Conservation (phyloP, 1,140 invertebrate genomes). For the Drosophila watanabei region DNA sequence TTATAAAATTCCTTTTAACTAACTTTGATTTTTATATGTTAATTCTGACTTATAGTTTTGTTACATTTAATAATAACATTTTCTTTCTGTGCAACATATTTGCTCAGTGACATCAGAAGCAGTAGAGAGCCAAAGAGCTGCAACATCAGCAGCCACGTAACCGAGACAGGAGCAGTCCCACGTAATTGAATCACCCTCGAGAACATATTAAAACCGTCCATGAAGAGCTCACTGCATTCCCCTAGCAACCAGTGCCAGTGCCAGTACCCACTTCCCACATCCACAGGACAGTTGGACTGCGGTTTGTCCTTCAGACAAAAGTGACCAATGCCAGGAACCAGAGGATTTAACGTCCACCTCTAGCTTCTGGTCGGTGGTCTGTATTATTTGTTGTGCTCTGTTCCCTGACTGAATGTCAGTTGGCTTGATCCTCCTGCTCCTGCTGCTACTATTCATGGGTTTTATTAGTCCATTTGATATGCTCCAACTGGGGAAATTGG, state of each 20-base stretch:
- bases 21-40: not conserved
- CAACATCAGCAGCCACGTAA: constrained; percentile 56
- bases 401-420: constrained; percentile 24
- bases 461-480: constrained; percentile 22
- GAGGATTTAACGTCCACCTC: constrained; percentile 49
- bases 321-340: constrained; percentile 69
- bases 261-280: not conserved
- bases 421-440: not conserved
- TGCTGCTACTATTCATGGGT: not conserved
- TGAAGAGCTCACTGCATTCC: constrained; percentile 37
- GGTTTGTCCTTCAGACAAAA: constrained; percentile 79
- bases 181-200: constrained; percentile 83
- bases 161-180: constrained; percentile 67
- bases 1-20: not conserved
- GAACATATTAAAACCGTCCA: constrained; percentile 81
- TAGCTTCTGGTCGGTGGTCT: constrained; percentile 7
- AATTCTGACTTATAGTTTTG: not conserved
- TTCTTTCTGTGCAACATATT: constrained; percentile 17
- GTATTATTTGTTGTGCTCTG: constrained; percentile 17
- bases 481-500: not conserved
- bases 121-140: constrained; percentile 42
- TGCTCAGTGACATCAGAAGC: constrained; percentile 18
- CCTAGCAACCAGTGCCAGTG: not conserved
- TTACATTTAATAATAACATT: not conserved
- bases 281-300: constrained; percentile 51